Conservation (phyloP, 1,140 invertebrate genomes). For the Sitobion miscanthi region DNA sequence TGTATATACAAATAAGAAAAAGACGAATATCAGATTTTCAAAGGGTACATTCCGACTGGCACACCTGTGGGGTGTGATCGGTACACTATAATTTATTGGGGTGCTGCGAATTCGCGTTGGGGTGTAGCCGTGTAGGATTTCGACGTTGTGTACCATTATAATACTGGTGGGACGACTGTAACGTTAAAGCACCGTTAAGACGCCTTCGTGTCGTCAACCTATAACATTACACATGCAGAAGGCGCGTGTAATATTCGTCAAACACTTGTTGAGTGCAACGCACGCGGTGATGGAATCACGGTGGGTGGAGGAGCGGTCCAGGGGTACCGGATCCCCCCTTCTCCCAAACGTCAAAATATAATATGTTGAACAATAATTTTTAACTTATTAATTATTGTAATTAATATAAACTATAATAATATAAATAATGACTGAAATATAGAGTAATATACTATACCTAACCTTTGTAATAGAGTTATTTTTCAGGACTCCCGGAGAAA, state of each 20-base stretch:
- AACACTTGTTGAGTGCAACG: background rate
- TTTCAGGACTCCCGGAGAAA: background rate
- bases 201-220: background rate
- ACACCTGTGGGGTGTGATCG: slow-evolving; percentile 4
- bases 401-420: background rate
- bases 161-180: background rate
- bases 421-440: background rate
- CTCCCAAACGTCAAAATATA: background rate
- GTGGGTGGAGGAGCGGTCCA: background rate
- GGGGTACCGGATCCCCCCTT: background rate
- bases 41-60: background rate
- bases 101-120: background rate
- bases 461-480: background rate
- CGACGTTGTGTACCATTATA: background rate
- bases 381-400: background rate
- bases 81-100: slow-evolving; percentile 20
- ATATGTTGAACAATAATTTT: background rate
- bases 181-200: background rate
- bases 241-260: slow-evolving; percentile 4
- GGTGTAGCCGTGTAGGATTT: background rate
- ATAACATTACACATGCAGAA: background rate
- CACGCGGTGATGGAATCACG: background rate
- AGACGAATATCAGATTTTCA: background rate
- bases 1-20: background rate
- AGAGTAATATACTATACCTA: too few species aligned